Base-by-base conservation (phyloP, 2,113 vertebrate genomes). In the Alces alces region DNA sequence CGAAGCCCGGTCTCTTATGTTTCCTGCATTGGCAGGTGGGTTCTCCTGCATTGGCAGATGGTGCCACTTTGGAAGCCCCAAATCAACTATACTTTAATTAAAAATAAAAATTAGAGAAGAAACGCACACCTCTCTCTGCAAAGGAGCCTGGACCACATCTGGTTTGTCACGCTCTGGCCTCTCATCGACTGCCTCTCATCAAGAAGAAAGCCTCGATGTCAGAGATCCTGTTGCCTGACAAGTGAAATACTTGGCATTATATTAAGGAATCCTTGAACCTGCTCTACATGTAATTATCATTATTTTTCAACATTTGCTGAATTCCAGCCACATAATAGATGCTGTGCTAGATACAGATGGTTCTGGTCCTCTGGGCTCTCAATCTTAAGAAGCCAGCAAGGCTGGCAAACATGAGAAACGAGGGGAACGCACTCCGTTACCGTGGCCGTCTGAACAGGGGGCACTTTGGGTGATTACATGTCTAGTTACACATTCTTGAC, bases 401-500 rank as follows among this genome's bases (percentile, higher is more conserved):
- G 73, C 79, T 73, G 36, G 60, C 47, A 73, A 90, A 87, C 30
- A n/a, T 61, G 52, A 87, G 91, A 83, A 89, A 97, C 23, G 80
- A 92, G 27, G 94, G 52, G 91, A 92, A 95, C 80, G 88, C 54
- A 15, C 84, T 86, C 86, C n/a, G 21, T 95, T 76, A 84, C 73
- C 58, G 91, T 86, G n/a, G 36, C 94, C 57, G 84, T 87, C 90
- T 96, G 84, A 36, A 93, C 93, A 90, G 52, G 80, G 45, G 43
- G 30, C 90, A 87, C 64, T 96, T 76, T 36, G 76, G 85, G 84
- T 88, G 92, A 96, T 96, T 86, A 61, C 50, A 73, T 87, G 84
- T 96, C 87, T 97, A 64, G 92, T 86, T 96, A 89, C 57, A 94
- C 93, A 95, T 95, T 91, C 85, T 85, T 90, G 55, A 95, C 76